Evolutionary conservation across 2,113 vertebrate genomes (phyloP).

Genomic region (Thinocorus orbignyianus): DNA sequence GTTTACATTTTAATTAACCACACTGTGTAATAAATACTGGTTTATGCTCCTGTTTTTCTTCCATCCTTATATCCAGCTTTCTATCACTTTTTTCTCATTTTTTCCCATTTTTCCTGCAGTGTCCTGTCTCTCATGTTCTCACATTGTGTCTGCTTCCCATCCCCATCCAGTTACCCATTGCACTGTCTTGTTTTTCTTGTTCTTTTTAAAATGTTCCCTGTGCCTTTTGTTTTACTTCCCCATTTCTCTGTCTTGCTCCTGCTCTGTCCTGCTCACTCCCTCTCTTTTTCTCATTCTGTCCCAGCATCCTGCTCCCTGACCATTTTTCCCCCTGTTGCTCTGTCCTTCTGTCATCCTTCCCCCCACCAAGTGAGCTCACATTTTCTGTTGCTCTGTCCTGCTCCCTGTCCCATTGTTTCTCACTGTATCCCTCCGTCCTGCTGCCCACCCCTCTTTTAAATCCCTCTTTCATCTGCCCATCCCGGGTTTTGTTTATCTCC

Average conservation of each 20-base stretch:
- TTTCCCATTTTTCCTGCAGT: not conserved
- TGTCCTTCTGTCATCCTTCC: not conserved
- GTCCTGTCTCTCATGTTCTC: not conserved
- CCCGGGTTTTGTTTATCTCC: not conserved
- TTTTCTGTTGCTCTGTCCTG: not conserved
- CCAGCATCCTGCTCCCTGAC: not conserved
- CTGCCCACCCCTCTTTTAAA: not conserved
- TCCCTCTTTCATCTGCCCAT: not conserved
- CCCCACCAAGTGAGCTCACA: not conserved
- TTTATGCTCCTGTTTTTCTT: not conserved
- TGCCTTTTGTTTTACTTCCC: not conserved
- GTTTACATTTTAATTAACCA: not conserved
- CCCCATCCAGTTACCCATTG: not conserved
- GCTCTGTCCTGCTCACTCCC: not conserved
- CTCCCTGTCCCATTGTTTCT: not conserved
- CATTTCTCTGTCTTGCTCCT: not conserved
- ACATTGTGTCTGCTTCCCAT: not conserved
- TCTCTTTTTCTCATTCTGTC: not conserved
- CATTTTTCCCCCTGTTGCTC: not conserved
- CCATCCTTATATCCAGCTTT: not conserved
- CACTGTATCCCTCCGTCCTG: not conserved
- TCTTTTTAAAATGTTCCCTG: not conserved
- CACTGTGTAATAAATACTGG: not conserved
- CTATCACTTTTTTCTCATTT: not conserved
- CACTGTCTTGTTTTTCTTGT: not conserved